Conservation (phyloP, 2,797 vertebrate species). For the Acrossocheilus wenchowensis region DNA sequence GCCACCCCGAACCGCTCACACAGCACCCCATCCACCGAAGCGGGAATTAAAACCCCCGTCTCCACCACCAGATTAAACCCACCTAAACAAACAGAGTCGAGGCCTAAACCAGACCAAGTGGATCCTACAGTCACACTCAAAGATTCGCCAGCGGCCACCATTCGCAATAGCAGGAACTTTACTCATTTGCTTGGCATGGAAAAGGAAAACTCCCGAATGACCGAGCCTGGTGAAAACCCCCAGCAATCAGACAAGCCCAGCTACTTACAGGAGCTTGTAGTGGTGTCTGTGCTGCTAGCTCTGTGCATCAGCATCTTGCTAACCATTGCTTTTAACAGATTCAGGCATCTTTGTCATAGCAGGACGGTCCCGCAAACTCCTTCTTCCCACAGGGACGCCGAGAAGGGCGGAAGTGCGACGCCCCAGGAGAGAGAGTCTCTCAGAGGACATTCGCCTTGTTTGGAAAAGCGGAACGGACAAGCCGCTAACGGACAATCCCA, state of each 20-base stretch:
- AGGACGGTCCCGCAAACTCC: constrained; percentile 64
- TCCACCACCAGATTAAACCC: not conserved
- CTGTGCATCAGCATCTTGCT: constrained; percentile 70
- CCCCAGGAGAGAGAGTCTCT: constrained; percentile 67
- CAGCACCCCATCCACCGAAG: constrained; percentile 23
- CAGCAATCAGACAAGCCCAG: constrained; percentile 30
- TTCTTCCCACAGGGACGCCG: constrained; percentile 45
- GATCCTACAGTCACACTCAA: constrained; percentile 16
- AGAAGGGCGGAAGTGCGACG: constrained; percentile 39
- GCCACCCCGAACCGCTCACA: constrained; percentile 31
- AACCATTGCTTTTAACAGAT: constrained; percentile 63
- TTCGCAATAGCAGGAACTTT: constrained; percentile 30
- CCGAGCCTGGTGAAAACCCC: constrained; percentile 35
- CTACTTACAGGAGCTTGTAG: constrained; percentile 77
- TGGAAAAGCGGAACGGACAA: constrained; percentile 60
- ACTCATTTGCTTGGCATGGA: constrained; percentile 32
- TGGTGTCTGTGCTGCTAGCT: constrained; percentile 73
- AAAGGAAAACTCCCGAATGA: constrained; percentile 6
- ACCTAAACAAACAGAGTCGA: constrained; percentile 40
- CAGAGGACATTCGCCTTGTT: constrained; percentile 30
- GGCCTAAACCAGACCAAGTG: constrained; percentile 5
- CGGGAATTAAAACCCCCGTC: not conserved
- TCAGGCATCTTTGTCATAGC: constrained; percentile 64
- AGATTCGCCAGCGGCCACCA: constrained; percentile 2
- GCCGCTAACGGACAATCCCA: constrained; percentile 48